Evolutionary conservation across 2,113 vertebrate genomes (phyloP).

Genomic region (Toxotes jaculatrix): DNA sequence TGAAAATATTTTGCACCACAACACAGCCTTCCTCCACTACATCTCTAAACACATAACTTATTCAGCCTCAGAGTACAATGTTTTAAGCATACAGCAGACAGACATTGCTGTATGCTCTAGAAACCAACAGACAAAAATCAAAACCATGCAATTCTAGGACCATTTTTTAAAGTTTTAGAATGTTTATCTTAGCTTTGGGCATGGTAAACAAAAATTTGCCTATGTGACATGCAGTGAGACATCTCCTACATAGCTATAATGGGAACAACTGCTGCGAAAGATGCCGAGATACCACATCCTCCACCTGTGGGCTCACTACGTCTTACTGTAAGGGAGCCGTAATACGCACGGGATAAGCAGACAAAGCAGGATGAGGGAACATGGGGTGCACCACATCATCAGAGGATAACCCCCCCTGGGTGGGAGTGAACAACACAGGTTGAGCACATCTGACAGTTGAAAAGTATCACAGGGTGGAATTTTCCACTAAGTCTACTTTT

Average conservation of each 20-base stretch:
- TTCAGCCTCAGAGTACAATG: neutral
- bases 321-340: neutral
- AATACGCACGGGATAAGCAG: neutral
- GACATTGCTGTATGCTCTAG: no score
- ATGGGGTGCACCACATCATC: neutral
- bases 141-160: neutral
- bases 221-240: no score
- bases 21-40: neutral
- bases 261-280: neutral
- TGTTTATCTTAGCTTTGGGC: neutral
- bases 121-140: neutral
- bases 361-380: neutral
- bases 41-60: neutral
- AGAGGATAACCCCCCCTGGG: neutral
- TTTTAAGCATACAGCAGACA: neutral
- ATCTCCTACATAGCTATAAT: neutral
- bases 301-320: neutral
- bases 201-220: neutral
- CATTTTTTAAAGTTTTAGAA: neutral
- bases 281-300: neutral
- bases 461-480: neutral
- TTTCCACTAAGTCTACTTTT: conserved; percentile 35
- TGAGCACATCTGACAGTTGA: conserved; percentile 5
- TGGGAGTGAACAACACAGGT: neutral
- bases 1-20: neutral